Base-by-base conservation (phyloP, 2,888 invertebrate species). In the Timandra comae region DNA sequence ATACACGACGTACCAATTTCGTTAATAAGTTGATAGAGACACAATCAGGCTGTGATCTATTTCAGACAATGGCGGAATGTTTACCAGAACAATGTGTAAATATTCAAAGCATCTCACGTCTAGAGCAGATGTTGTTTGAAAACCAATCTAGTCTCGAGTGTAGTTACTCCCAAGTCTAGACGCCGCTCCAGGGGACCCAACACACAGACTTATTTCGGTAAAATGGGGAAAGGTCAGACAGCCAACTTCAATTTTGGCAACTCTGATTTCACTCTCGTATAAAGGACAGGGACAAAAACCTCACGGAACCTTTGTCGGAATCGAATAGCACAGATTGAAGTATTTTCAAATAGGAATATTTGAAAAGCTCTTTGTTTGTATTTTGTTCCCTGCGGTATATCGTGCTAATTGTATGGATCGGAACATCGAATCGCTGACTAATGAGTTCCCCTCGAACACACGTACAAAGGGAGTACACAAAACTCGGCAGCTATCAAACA, bases 381-480 rank as follows among this genome's bases (percentile, higher is more conserved):
- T 49, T 49, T 46, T 42, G 45, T 46, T 52, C 44, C 40, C 44
- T 39, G 41, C 33, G 41, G 37, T 48, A 40, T 43, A 42, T 29
- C 41, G 48, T 60, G 60, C 56, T 72, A 70, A 74, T 71, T 71
- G 56, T 55, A 54, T 44, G 51, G 49, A 54, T 54, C 58, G 49
- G 46, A 62, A 58, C 56, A 49, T 50, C 41, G 45, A 55, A 67
- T 60, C 57, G 53, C 60, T 49, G 51, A 56, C 58, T 64, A 71
- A 71, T 72, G 65, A 64, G 60, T 63, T 61, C 65, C 69, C 63
- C 65, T 61, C 56, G 60, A 67, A 61, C 59, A 58, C 40, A 46
- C 47, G 16, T 16, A 78, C 77, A 76, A 76, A 70, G 72, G 56
- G 57, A 49, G 43, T 52, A 63, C 64, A 68, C 62, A 66, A 60